Base-by-base conservation (phyloP, 2,797 vertebrate genomes). In the Centropyge bicolor region DNA sequence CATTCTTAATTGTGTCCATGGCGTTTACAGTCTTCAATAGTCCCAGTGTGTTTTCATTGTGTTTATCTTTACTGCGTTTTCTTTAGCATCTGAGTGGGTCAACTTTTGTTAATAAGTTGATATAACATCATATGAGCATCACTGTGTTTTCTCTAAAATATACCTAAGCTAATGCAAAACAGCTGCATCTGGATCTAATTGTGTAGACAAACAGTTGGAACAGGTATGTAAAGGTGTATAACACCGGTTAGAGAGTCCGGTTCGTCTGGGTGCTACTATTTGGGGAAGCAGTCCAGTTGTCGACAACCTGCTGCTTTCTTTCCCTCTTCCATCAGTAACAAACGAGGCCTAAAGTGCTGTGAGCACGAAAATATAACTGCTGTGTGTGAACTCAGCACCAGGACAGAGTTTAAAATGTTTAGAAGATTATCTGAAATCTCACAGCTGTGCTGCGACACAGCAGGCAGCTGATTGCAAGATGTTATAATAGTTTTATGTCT, bases 391-490 rank as follows among this genome's bases (percentile, higher is more conserved):
- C 31, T 48, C 49, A 36, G 13, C 59, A 14, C 1, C 2, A 64
- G 59, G 67, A 77, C 60, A 4, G 51, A 63, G n/a, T 14, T 45
- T 41, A 36, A 38, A 19, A 59, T 20, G 20, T 55, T 71, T 19
- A 38, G 41, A 22, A 41, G 54, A 71, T 72, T 31, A 45, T 6
- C 49, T 45, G 27, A 69, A 64, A 51, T 10, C 57, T 77, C 59
- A 45, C 38, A 70, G 65, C 65, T 70, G 65, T 41, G 71, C 27
- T 20, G 7, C 11, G 9, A 52, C 27, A 8, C 78, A 60, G 56
- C 74, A 45, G 62, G 69, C 20, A 51, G 49, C 41, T 77, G 82
- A 84, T 56, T 60, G 55, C 24, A 63, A 41, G 79, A 81, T 3
- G 68, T 54, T 27, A 13, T 35, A 22, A 16, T 48, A 22, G 48